A percentile compares a stretch with the other conserved stretches of the same genome.
Conservation (phyloP, 1,140 invertebrate species). For the Choristoneura fumiferana region DNA sequence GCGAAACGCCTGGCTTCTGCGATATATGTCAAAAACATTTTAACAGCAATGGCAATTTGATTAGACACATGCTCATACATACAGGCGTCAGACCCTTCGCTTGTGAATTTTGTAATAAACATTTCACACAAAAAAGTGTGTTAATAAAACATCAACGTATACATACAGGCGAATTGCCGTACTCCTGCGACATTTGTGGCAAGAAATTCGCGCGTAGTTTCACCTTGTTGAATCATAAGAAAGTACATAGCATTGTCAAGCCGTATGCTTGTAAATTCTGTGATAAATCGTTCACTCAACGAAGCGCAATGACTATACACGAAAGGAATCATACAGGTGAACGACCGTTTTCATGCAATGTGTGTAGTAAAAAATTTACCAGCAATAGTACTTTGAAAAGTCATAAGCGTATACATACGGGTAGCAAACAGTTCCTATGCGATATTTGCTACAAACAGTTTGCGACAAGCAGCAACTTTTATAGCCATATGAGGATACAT, state of each 20-base stretch:
- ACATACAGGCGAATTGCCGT: not conserved
- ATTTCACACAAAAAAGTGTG: not conserved
- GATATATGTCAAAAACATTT: slow-evolving; percentile 13
- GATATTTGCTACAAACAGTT: not conserved
- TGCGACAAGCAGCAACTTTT: not conserved
- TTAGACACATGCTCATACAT: not conserved
- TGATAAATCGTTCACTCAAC: not conserved
- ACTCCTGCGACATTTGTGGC: not conserved
- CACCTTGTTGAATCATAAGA: not conserved
- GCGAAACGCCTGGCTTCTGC: not conserved
- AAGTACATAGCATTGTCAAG: not conserved
- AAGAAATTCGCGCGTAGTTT: not conserved
- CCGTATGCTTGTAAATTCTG: not conserved
- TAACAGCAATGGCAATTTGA: not conserved
- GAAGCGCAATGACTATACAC: not conserved
- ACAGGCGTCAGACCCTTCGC: not conserved
- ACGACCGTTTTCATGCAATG: not conserved
- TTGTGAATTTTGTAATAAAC: not conserved
- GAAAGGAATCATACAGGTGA: not conserved
- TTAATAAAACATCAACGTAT: not conserved
- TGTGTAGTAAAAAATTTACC: not conserved
- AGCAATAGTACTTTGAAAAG: not conserved
- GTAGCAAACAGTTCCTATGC: not conserved
- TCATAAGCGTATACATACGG: not conserved
- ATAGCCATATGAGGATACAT: slow-evolving; percentile 6